Evolutionary conservation across 2,113 vertebrate species (phyloP).

Genomic region (Limanda limanda): DNA sequence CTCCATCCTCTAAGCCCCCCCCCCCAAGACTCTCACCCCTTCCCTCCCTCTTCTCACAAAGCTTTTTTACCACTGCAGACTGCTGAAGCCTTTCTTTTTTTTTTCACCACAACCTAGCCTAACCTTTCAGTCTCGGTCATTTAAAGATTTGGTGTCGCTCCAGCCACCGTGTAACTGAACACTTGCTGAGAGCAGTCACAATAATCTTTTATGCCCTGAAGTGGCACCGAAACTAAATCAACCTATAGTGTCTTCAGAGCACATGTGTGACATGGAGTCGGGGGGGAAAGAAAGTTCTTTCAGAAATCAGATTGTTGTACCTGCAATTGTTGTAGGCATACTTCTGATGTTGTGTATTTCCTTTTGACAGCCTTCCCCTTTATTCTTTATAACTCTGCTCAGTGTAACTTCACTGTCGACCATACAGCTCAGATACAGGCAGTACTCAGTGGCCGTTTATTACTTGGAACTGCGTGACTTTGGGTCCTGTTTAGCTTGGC

Average conservation of each 20-base stretch:
- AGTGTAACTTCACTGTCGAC: conserved; percentile 53
- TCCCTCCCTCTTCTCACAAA: conserved; percentile 7
- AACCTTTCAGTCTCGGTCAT: conserved; percentile 51
- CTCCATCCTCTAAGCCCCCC: conserved; percentile 18
- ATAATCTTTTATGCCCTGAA: conserved; percentile 6
- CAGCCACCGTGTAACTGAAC: conserved; percentile 33
- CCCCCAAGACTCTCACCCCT: conserved; percentile 11
- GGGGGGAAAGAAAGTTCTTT: not conserved
- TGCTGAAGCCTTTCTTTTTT: conserved; percentile 16
- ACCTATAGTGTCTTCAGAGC: not conserved
- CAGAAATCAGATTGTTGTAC: conserved; percentile 25
- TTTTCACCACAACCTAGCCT: conserved; percentile 37
- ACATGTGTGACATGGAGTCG: not conserved
- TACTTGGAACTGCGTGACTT: conserved; percentile 58
- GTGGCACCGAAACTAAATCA: conserved; percentile 2
- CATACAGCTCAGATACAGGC: conserved; percentile 49
- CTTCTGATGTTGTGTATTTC: not conserved
- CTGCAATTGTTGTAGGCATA: not conserved
- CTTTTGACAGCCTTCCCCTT: conserved; percentile 36
- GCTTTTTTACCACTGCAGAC: conserved; percentile 20
- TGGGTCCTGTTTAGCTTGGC: conserved; percentile 79
- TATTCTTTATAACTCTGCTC: not conserved
- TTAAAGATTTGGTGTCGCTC: conserved; percentile 33
- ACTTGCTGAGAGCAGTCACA: conserved; percentile 26
- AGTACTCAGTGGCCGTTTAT: conserved; percentile 37